phyloP scores from a whole-genome alignment of 2,797 vertebrate genomes.

The Otolemur crassicaudatus region DNA sequence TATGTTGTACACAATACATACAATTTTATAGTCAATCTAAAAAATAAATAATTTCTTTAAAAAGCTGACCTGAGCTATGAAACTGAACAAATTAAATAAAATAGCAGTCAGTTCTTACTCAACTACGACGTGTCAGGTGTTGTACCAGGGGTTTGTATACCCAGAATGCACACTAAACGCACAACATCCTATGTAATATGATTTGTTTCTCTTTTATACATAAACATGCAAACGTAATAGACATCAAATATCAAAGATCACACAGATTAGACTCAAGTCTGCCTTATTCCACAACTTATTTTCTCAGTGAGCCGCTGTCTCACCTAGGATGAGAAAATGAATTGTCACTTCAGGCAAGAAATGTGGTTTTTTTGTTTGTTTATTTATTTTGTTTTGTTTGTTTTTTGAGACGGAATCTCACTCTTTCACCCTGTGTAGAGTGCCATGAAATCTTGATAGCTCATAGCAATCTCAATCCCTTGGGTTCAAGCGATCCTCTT shows the following conservation, averaged over 20 bases:
- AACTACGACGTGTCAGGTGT: neutral
- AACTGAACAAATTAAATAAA: neutral
- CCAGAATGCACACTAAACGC: neutral
- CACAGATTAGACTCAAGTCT: constrained; percentile 73
- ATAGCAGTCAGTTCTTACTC: neutral
- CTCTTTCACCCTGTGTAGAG: no score
- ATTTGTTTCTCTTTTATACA: neutral
- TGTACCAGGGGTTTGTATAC: neutral
- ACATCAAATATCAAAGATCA: neutral
- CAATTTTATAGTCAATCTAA: neutral
- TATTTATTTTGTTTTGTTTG: no score
- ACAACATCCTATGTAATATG: neutral
- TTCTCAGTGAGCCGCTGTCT: neutral
- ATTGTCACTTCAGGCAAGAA: neutral
- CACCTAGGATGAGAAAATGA: neutral
- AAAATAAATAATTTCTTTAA: neutral
- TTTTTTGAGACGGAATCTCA: no score
- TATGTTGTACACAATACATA: neutral
- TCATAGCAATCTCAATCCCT: no score
- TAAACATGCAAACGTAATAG: neutral
- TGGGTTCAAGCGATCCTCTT: no score
- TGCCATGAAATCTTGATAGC: no score
- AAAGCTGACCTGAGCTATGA: neutral
- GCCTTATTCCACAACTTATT: neutral
- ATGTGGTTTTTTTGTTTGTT: no score